Percentiles rank a stretch among this genome's conserved stretches.
Evolutionary conservation across 2,113 vertebrate genomes (phyloP).

Genomic region (Pachycephala philippinensis): DNA sequence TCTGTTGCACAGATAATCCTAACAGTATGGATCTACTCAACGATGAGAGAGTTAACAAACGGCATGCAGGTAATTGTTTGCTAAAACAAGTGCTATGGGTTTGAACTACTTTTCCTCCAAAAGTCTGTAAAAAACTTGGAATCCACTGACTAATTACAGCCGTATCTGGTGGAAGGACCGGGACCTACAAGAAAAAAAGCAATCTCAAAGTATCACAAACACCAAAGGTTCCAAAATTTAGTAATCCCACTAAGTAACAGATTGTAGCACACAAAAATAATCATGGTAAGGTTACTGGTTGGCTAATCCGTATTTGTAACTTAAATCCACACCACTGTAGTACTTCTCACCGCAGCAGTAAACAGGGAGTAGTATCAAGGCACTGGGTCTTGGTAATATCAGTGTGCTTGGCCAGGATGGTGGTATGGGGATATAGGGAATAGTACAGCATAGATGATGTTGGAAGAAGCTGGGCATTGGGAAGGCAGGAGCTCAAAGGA

Average conservation of each 20-base stretch:
- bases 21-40: neutral
- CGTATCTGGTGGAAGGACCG: neutral
- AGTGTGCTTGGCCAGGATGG: neutral
- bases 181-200: neutral
- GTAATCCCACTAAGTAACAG: neutral
- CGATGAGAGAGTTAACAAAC: neutral
- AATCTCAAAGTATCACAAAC: neutral
- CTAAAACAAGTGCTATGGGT: neutral
- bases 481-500: neutral
- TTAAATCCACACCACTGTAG: neutral
- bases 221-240: neutral
- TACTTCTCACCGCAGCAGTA: neutral
- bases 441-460: fast-evolving
- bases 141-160: neutral
- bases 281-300: neutral
- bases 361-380: neutral
- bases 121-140: neutral
- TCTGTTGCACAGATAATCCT: neutral
- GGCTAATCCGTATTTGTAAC: neutral
- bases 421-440: neutral
- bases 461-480: neutral
- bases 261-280: neutral
- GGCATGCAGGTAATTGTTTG: neutral
- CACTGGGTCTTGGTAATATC: neutral
- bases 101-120: neutral